A percentile compares a stretch with the other conserved stretches of the same genome.
Evolutionary conservation across 2,797 vertebrate species (phyloP).

Genomic region (Monodelphis domestica): DNA sequence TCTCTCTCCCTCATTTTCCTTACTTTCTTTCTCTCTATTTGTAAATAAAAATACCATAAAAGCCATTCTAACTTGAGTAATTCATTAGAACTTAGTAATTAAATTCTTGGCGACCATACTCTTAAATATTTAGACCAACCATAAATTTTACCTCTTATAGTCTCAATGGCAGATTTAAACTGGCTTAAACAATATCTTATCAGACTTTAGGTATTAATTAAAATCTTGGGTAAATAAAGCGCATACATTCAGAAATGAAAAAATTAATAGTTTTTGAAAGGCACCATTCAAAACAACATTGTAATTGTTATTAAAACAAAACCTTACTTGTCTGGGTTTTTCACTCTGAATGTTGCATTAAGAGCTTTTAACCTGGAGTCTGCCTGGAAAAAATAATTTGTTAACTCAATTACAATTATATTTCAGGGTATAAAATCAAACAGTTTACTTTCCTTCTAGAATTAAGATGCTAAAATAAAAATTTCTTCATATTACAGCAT

Average conservation of each 20-base stretch:
- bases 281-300: conserved; percentile 79
- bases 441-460: conserved; percentile 76
- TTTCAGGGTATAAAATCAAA: conserved; percentile 74
- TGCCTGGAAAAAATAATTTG: conserved; percentile 88
- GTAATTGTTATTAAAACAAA: conserved; percentile 81
- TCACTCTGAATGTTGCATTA: conserved; percentile 97
- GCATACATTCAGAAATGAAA: conserved; percentile 80
- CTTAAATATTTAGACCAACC: too few species aligned
- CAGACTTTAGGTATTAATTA: conserved; percentile 60
- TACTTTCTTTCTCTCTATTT: too few species aligned
- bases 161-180: conserved; percentile 70
- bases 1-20: too few species aligned
- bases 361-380: conserved; percentile 97
- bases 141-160: too few species aligned
- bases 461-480: conserved; percentile 68
- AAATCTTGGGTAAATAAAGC: conserved; percentile 73
- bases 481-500: conserved; percentile 66
- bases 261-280: conserved; percentile 73
- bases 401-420: conserved; percentile 79
- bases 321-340: conserved; percentile 97
- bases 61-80: too few species aligned
- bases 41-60: too few species aligned
- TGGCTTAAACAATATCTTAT: conserved; percentile 58
- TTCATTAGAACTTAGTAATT: too few species aligned
- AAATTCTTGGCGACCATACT: too few species aligned